Base-by-base conservation (phyloP, 2,888 invertebrate species). In the Caenorhabditis drosophilae region DNA sequence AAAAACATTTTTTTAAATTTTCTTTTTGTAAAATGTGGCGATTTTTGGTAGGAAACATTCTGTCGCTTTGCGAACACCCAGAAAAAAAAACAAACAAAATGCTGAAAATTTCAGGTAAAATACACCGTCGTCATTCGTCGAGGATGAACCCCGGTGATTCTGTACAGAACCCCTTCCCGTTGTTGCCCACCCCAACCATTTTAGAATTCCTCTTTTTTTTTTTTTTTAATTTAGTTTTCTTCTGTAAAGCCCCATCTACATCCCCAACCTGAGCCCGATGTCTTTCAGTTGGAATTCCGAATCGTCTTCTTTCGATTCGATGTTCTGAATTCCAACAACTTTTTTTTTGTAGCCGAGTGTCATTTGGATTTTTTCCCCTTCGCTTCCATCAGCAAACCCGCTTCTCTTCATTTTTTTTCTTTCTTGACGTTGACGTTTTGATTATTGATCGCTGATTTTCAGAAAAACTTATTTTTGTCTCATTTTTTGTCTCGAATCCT, bases 91-190 rank as follows among this genome's bases (percentile, higher is more conserved):
- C n/a, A n/a, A n/a, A n/a, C n/a, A n/a, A n/a, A n/a, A n/a, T n/a
- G n/a, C n/a, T n/a, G n/a, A n/a, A n/a, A n/a, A n/a, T 38, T 38
- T 38, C 38, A 38, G 38, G 38, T 38, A n/a, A 31, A 6, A 31
- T 12, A 34, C 38, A n/a, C n/a, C 38, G 38, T 38, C 38, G 38
- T 38, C 38, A n/a, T 38, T 38, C 38, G n/a, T 38, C n/a, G 38
- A 11, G 38, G 38, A 38, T 38, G 38, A 7, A 38, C 38, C 38
- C 38, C 38, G 38, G 38, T 38, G 38, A 38, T 9, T 34, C 4
- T 38, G 38, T 38, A 38, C 38, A 38, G 38, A 18, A 6, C 38
- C 38, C 38, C 7, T 38, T n/a, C 7, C n/a, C 38, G 6, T 11
- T 16, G 6, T n/a, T 18, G 6, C 9, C 12, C 9, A 34, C n/a